These are phyloP conservation scores for Macrotrachela quadricornifera DNA, from an alignment of 1,140 invertebrate genomes.

Conservation along the genomic window DNA sequence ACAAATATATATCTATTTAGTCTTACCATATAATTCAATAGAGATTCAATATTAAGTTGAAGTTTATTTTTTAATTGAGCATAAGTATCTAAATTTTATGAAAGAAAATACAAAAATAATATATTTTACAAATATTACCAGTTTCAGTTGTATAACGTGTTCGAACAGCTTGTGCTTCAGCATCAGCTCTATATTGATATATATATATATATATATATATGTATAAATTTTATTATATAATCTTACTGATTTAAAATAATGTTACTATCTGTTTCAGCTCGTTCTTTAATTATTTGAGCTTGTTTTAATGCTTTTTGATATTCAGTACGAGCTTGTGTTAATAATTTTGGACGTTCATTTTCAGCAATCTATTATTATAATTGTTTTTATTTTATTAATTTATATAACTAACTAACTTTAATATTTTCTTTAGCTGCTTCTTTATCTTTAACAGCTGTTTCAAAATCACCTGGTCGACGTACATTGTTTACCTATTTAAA, in stretches of 20 bases:
- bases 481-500: slow-evolving; percentile 21
- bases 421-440: slow-evolving; percentile 23
- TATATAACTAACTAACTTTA: slow-evolving; percentile 15
- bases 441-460: slow-evolving; percentile 21
- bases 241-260: slow-evolving; percentile 8
- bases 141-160: slow-evolving; percentile 19
- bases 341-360: slow-evolving; percentile 15
- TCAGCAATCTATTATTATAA: slow-evolving; percentile 13
- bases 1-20: too few relatives aligned
- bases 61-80: slow-evolving; percentile 12
- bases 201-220: neutral
- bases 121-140: slow-evolving; percentile 14
- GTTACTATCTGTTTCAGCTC: neutral
- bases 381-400: too few relatives aligned
- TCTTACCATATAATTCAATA: slow-evolving; percentile 17
- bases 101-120: too few relatives aligned
- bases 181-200: slow-evolving; percentile 13
- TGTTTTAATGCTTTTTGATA: slow-evolving; percentile 11
- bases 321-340: slow-evolving; percentile 16
- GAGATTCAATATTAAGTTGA: slow-evolving; percentile 17
- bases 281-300: neutral
- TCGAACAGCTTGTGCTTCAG: slow-evolving; percentile 18
- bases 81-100: slow-evolving; percentile 12
- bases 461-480: slow-evolving; percentile 17
- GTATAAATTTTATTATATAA: neutral